Evolutionary conservation across 2,797 vertebrate species (phyloP).

Genomic region (Liasis olivaceus): DNA sequence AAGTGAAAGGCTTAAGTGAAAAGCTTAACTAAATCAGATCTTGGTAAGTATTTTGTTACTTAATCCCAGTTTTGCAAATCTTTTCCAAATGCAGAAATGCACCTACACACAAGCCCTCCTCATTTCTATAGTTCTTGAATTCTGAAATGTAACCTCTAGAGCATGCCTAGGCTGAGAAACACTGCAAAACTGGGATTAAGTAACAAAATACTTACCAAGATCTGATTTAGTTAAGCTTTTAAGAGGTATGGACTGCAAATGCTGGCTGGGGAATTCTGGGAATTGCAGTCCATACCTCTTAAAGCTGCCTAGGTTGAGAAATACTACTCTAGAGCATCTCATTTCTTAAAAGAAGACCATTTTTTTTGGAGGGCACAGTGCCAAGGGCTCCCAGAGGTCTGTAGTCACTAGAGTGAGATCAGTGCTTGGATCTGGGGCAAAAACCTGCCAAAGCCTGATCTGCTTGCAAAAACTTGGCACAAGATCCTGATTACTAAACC

Average conservation of each 20-base stretch:
- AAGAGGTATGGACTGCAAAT: background rate
- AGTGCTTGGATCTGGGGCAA: background rate
- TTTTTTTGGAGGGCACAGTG: background rate
- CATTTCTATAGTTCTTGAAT: background rate
- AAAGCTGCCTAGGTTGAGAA: no score
- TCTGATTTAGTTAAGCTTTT: background rate
- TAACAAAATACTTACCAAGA: background rate
- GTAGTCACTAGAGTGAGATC: background rate
- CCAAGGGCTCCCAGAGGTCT: background rate
- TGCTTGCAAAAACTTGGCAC: background rate
- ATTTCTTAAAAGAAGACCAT: background rate
- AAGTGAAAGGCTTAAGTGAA: background rate
- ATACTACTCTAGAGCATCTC: background rate
- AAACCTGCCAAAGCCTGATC: background rate
- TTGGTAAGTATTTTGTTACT: background rate
- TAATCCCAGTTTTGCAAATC: background rate
- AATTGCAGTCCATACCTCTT: no score
- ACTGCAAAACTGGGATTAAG: background rate
- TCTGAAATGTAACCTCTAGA: background rate
- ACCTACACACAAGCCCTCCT: background rate
- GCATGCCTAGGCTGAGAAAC: no score
- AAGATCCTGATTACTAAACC: slow-evolving; percentile 19
- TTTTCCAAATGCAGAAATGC: background rate
- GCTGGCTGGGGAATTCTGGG: no score
- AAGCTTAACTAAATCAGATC: background rate